A percentile compares a stretch with the other conserved stretches of the same genome.
phyloP scores from a whole-genome alignment of 2,113 vertebrate species.

The Sinocyclocheilus grahami region DNA sequence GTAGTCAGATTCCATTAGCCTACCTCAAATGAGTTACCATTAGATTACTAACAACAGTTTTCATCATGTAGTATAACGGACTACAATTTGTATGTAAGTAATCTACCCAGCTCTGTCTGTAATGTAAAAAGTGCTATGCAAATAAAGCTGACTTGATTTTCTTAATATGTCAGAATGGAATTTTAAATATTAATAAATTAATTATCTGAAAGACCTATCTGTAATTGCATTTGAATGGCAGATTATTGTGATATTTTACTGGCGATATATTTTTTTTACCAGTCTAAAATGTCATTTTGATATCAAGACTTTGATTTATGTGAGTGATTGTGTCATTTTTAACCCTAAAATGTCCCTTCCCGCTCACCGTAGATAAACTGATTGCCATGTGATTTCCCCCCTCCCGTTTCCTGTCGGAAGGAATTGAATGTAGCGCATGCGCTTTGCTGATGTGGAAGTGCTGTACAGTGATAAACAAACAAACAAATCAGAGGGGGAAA shows the following conservation, averaged over 20 bases:
- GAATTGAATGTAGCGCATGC: constrained; percentile 11
- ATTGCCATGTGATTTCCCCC: not conserved
- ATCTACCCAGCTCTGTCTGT: too few relatives aligned
- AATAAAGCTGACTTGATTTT: not conserved
- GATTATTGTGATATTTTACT: not conserved
- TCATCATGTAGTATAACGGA: too few relatives aligned
- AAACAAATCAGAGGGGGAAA: not conserved
- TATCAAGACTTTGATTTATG: not conserved
- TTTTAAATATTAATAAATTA: too few relatives aligned
- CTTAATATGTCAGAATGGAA: too few relatives aligned
- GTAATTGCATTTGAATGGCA: not conserved
- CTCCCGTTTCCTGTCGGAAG: constrained; percentile 22
- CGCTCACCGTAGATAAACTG: not conserved
- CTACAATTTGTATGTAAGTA: too few relatives aligned
- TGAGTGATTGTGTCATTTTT: not conserved
- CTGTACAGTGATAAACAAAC: not conserved
- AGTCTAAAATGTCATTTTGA: not conserved
- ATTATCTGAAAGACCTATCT: not conserved
- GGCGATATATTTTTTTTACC: not conserved
- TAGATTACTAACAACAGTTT: too few relatives aligned
- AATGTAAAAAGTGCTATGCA: too few relatives aligned
- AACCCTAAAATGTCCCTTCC: not conserved
- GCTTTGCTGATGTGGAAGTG: constrained; percentile 36
- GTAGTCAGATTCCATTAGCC: too few relatives aligned
- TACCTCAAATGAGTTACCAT: too few relatives aligned